These are phyloP conservation scores for mouse (Mus musculus) DNA, from an alignment of 2,113 vertebrate species.

Conservation along the genomic window DNA sequence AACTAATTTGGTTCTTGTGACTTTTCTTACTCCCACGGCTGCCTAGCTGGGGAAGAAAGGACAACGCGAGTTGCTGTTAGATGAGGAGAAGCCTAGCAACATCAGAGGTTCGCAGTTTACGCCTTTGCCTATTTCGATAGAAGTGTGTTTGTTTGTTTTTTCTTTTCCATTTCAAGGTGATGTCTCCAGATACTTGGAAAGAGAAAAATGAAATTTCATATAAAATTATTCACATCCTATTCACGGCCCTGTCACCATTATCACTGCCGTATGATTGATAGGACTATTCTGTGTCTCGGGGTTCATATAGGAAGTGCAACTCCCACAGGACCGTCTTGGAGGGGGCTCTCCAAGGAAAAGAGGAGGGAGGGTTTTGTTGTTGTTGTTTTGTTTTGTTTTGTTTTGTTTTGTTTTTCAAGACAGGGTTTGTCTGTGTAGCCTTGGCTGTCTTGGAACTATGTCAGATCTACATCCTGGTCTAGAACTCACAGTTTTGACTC, in stretches of 20 bases:
- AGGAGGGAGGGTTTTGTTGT: background rate
- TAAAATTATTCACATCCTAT: background rate
- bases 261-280: background rate
- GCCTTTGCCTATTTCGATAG: background rate
- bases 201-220: background rate
- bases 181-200: background rate
- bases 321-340: background rate
- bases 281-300: background rate
- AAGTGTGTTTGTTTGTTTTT: background rate
- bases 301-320: background rate
- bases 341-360: background rate
- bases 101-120: background rate
- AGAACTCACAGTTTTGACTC: background rate
- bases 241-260: no score
- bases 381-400: no score
- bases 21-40: background rate
- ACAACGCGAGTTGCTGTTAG: background rate
- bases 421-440: background rate
- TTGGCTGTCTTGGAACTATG: background rate
- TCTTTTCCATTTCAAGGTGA: background rate
- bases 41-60: background rate
- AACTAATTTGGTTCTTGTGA: background rate
- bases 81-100: background rate
- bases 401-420: background rate
- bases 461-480: background rate